phyloP scores from a whole-genome alignment of 2,113 vertebrate genomes.

The Mungos mungo region DNA sequence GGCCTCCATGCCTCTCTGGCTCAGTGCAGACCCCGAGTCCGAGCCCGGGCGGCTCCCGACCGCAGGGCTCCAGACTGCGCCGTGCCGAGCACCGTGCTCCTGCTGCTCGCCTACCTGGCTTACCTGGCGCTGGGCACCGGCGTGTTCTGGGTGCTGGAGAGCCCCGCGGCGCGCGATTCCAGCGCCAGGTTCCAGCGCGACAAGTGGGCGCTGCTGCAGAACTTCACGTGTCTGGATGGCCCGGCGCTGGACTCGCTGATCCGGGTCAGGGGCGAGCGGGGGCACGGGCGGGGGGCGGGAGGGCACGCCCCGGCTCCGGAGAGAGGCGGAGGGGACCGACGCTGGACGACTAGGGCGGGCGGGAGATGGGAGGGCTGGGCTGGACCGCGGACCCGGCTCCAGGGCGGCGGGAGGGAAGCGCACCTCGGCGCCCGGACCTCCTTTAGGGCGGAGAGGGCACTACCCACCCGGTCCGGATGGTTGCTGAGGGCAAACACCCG shows the following conservation, averaged over 20 bases:
- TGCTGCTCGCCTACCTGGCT: constrained; percentile 85
- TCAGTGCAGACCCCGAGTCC: neutral
- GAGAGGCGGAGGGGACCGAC: neutral
- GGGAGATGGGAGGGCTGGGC: neutral
- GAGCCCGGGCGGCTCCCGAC: neutral
- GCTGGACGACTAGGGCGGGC: accelerated
- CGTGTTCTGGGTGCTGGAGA: constrained; percentile 90
- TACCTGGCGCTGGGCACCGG: constrained; percentile 90
- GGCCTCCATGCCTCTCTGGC: neutral
- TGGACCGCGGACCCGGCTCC: neutral
- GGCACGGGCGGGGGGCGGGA: neutral
- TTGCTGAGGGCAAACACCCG: accelerated
- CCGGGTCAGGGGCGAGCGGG: constrained; percentile 83
- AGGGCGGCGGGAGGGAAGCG: neutral
- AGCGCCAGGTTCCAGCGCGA: constrained; percentile 69
- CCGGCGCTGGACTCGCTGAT: constrained; percentile 83
- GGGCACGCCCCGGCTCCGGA: neutral
- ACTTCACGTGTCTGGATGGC: constrained; percentile 85
- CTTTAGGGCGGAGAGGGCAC: neutral
- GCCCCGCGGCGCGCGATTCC: constrained; percentile 72
- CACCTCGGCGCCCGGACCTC: neutral
- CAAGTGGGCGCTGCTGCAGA: constrained; percentile 81
- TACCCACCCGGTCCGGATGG: accelerated
- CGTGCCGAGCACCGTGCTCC: constrained; percentile 81
- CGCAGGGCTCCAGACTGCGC: neutral